These are phyloP conservation scores for Apocheima hispidaria DNA, from an alignment of 2,888 invertebrate genomes.

Conservation along the genomic window DNA sequence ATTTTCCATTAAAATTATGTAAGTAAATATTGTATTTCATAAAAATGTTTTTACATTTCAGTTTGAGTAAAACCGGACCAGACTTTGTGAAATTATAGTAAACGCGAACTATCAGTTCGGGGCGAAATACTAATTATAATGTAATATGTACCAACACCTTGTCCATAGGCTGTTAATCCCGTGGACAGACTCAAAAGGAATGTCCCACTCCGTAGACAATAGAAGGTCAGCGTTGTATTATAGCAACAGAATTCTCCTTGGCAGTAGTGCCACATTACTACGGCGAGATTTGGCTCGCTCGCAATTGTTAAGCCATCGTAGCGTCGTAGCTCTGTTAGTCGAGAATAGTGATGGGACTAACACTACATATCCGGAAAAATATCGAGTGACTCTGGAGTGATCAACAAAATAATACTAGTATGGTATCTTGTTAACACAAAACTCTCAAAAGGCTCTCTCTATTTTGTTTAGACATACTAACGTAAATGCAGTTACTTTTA, in stretches of 20 bases:
- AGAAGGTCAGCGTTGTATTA: slow-evolving; percentile 79
- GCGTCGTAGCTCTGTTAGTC: slow-evolving; percentile 36
- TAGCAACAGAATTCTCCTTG: slow-evolving; percentile 79
- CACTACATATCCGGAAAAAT: slow-evolving; percentile 24
- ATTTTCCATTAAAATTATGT: too few relatives aligned
- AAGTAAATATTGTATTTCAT: too few relatives aligned
- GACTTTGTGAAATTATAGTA: too few relatives aligned
- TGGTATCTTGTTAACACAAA: too few relatives aligned
- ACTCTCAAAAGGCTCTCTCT: too few relatives aligned
- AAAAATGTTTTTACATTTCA: too few relatives aligned
- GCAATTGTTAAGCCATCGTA: slow-evolving; percentile 61
- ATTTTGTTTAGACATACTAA: too few relatives aligned
- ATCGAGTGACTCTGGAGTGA: too few relatives aligned
- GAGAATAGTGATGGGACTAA: slow-evolving; percentile 47
- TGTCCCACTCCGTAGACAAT: slow-evolving; percentile 72
- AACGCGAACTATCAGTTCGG: too few relatives aligned
- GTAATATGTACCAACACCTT: slow-evolving; percentile 13
- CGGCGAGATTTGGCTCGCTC: slow-evolving; percentile 72
- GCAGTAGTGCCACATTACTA: slow-evolving; percentile 71
- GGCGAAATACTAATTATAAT: not conserved
- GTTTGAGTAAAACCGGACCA: too few relatives aligned
- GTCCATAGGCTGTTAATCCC: slow-evolving; percentile 30
- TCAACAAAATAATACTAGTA: too few relatives aligned
- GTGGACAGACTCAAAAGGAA: slow-evolving; percentile 48
- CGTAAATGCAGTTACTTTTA: too few relatives aligned